Conservation (phyloP, 2,797 vertebrate genomes). For the Notolepis coatsorum region DNA sequence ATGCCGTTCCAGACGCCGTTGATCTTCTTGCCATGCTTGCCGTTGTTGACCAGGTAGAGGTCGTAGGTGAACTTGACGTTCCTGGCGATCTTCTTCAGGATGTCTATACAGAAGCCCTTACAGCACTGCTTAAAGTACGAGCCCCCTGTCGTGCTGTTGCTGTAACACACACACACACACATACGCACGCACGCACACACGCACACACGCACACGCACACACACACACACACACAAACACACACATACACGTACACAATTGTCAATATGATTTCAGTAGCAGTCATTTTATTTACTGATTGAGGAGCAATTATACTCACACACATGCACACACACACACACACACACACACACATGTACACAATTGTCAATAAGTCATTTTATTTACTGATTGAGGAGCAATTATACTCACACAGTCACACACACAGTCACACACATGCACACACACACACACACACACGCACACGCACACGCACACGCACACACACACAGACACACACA, state of each 20-base stretch:
- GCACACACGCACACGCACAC: conserved; percentile 7
- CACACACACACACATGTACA: conserved; percentile 16
- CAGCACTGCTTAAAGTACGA: conserved; percentile 95
- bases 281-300: conserved; percentile 22
- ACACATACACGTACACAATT: conserved; percentile 14
- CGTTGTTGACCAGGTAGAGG: conserved; percentile 96
- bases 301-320: conserved; percentile 8
- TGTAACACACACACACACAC: conserved; percentile 70
- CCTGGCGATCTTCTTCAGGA: conserved; percentile 95
- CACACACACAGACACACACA: conserved; percentile 3
- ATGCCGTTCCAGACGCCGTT: conserved; percentile 98
- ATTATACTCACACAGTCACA: background rate
- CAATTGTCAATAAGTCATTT: too few species aligned
- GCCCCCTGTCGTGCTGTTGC: conserved; percentile 91
- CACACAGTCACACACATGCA: too few species aligned
- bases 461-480: background rate
- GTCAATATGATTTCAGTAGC: conserved; percentile 11
- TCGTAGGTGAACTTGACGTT: conserved; percentile 98
- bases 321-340: conserved; percentile 11
- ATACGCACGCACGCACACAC: conserved; percentile 4
- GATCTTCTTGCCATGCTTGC: conserved; percentile 98
- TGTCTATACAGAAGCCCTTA: conserved; percentile 98
- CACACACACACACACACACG: conserved; percentile 52
- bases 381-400: too few species aligned
- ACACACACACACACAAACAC: background rate